Evolutionary conservation across 2,888 invertebrate genomes (phyloP).

Genomic region (Stenotaenia linearis): DNA sequence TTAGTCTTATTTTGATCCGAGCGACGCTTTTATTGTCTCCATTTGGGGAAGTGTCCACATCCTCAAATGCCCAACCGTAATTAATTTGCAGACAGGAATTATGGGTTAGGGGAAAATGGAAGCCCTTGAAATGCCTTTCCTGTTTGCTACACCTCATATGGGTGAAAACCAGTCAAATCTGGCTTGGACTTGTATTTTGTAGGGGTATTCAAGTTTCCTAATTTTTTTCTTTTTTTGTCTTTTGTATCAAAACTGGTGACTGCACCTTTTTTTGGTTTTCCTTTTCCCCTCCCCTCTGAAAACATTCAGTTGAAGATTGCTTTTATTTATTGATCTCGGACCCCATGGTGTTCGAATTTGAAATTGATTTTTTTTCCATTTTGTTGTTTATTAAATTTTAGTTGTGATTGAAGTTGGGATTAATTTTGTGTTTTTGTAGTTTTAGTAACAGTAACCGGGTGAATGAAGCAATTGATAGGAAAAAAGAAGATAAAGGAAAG

Average conservation of each 20-base stretch:
- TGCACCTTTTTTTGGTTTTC: background rate
- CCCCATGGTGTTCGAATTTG: background rate
- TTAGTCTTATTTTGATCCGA: background rate
- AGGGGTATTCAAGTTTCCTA: background rate
- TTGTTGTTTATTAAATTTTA: background rate
- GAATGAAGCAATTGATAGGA: constrained; percentile 3
- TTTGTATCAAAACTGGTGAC: background rate
- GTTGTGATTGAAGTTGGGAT: background rate
- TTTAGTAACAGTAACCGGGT: background rate
- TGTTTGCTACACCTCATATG: background rate
- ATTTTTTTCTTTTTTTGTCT: background rate
- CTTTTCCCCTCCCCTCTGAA: background rate
- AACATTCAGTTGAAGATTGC: background rate
- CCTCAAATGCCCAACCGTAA: background rate
- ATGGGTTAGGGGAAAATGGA: background rate
- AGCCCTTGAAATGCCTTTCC: background rate
- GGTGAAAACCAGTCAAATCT: constrained; percentile 10
- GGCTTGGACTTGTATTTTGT: background rate
- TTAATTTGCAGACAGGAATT: constrained; percentile 6
- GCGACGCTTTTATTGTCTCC: background rate
- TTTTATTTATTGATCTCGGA: background rate
- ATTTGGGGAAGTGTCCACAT: background rate
- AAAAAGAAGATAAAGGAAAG: constrained; percentile 11
- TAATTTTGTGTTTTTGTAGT: background rate
- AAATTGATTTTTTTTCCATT: background rate